These are phyloP conservation scores for Penaeus vannamei DNA, from an alignment of 1,140 invertebrate species.

Conservation along the genomic window DNA sequence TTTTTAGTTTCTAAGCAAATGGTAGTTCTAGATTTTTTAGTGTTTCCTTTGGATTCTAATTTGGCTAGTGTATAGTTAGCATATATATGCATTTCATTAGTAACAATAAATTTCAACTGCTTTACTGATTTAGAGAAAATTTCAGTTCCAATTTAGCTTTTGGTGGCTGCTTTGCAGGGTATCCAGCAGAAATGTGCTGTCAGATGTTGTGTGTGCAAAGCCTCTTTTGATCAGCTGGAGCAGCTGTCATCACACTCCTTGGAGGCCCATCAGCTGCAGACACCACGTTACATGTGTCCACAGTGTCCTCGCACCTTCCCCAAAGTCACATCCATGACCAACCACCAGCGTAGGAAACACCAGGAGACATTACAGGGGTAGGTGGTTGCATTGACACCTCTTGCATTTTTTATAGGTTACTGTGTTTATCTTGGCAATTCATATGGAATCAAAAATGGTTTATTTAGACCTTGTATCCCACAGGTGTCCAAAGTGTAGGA, in stretches of 20 bases:
- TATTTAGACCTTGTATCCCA: background rate
- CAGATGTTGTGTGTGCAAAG: slow-evolving; percentile 48
- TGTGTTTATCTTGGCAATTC: background rate
- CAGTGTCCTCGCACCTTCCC: slow-evolving; percentile 44
- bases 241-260: slow-evolving; percentile 25
- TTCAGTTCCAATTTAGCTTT: too few species aligned
- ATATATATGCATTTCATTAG: too few species aligned
- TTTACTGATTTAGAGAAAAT: too few species aligned
- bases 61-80: too few species aligned
- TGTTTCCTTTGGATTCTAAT: too few species aligned
- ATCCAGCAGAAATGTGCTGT: slow-evolving; percentile 19
- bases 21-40: too few species aligned
- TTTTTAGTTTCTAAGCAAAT: too few species aligned
- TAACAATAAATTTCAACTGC: too few species aligned
- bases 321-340: slow-evolving; percentile 45
- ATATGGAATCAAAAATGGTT: too few species aligned
- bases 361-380: slow-evolving; percentile 48
- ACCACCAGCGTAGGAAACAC: slow-evolving; percentile 46
- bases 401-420: background rate
- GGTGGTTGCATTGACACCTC: background rate
- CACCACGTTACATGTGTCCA: slow-evolving; percentile 35
- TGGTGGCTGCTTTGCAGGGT: background rate
- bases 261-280: slow-evolving; percentile 41
- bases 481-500: slow-evolving; percentile 57
- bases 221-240: slow-evolving; percentile 26